A percentile compares a stretch with the other conserved stretches of the same genome.
Conservation (phyloP, 2,888 invertebrate species). For the Cynaeus angustus region DNA sequence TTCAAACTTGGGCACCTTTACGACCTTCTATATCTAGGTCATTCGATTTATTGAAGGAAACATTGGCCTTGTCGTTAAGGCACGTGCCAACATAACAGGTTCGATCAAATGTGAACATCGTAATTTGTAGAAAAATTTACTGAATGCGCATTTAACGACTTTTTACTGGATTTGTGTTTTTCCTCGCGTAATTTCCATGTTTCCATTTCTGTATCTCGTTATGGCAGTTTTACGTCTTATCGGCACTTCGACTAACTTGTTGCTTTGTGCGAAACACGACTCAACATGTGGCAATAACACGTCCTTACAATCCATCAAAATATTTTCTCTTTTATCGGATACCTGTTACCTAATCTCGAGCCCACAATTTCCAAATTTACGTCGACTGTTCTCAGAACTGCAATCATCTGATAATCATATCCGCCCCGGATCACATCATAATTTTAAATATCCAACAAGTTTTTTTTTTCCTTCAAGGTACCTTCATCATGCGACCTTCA, state of each 20-base stretch:
- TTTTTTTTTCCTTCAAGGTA: conserved; percentile 26
- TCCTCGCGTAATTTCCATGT: neutral
- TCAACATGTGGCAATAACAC: conserved; percentile 18
- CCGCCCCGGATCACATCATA: conserved; percentile 10
- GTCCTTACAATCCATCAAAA: neutral
- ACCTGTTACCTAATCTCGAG: conserved; percentile 24
- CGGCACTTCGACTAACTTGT: conserved; percentile 24
- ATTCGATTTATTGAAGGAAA: conserved; percentile 67
- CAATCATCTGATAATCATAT: neutral
- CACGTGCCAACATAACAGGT: conserved; percentile 62
- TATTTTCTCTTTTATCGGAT: neutral
- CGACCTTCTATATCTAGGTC: conserved; percentile 70
- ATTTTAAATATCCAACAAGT: conserved; percentile 15
- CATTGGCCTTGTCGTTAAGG: conserved; percentile 68
- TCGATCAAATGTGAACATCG: conserved; percentile 8
- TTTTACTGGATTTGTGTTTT: neutral
- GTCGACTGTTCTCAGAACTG: conserved; percentile 15
- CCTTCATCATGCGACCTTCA: conserved; percentile 31
- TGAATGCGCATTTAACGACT: neutral
- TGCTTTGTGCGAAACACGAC: conserved; percentile 15
- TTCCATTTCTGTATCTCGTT: too few relatives aligned
- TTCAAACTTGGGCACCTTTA: conserved; percentile 55
- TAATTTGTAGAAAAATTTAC: conserved; percentile 26
- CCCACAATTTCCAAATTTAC: conserved; percentile 4
- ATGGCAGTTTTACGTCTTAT: conserved; percentile 1